A percentile compares a stretch with the other conserved stretches of the same genome.
These are phyloP conservation scores for Strix uralensis DNA, from an alignment of 2,113 vertebrate genomes.

Conservation along the genomic window DNA sequence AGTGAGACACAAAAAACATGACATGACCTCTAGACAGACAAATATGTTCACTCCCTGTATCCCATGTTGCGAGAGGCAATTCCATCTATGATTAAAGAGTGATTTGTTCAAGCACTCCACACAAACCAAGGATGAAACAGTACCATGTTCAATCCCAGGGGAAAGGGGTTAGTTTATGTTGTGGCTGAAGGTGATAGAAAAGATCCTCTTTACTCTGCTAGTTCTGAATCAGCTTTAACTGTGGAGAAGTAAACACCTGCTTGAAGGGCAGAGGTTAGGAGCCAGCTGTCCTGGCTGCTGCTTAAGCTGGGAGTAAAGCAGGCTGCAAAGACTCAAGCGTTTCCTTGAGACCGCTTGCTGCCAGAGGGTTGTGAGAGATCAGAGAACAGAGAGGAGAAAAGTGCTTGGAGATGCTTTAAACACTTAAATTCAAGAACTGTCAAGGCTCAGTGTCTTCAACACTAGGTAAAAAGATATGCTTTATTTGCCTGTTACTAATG, in stretches of 20 bases:
- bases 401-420: not conserved
- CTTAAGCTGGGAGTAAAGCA: constrained; percentile 1
- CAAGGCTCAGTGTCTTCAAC: not conserved
- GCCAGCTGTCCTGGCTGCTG: constrained; percentile 28
- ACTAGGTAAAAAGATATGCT: not conserved
- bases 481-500: not conserved
- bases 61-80: accelerated
- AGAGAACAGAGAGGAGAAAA: not conserved
- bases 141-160: not conserved
- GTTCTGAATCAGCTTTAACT: not conserved
- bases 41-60: not conserved
- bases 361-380: not conserved
- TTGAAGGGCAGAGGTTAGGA: not conserved
- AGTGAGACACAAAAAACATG: not conserved
- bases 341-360: not conserved
- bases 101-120: not conserved
- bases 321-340: not conserved
- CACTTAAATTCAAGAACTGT: not conserved
- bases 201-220: not conserved
- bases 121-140: not conserved
- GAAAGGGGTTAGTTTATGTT: not conserved
- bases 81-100: not conserved
- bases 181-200: not conserved
- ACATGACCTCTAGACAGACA: not conserved
- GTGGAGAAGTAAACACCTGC: constrained; percentile 1